Evolutionary conservation across 92 coral and sea anemone genomes (phyloP).

Genomic region (Montipora capitata): DNA sequence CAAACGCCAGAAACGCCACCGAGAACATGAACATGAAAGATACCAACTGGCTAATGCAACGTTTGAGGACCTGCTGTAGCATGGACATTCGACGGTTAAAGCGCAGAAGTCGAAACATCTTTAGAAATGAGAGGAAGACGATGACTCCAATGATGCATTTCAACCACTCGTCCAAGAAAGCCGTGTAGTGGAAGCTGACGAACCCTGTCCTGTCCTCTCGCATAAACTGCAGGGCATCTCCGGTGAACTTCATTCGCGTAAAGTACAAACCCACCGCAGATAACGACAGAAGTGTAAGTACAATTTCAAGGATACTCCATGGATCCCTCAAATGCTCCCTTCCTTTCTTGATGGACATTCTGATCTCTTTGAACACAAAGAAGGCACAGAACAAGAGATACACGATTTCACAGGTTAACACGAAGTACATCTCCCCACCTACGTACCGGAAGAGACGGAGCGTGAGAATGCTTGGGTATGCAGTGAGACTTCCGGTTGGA

Average conservation of each 20-base stretch:
- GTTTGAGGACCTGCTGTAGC: conserved; percentile 80
- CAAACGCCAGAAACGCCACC: conserved; percentile 86
- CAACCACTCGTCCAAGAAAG: conserved; percentile 87
- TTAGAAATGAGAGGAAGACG: conserved; percentile 92
- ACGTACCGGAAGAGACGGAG: conserved; percentile 92
- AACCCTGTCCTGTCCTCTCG: conserved; percentile 60
- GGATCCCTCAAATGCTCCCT: conserved; percentile 74
- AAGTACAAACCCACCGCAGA: conserved; percentile 86
- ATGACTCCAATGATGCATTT: conserved; percentile 83
- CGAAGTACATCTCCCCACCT: conserved; percentile 93
- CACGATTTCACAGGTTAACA: conserved; percentile 81
- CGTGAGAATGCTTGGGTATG: conserved; percentile 91
- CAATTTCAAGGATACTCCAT: conserved; percentile 89
- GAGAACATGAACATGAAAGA: conserved; percentile 84
- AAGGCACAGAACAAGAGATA: conserved; percentile 78
- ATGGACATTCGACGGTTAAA: conserved; percentile 93
- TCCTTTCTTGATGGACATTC: conserved; percentile 70
- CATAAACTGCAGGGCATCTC: conserved; percentile 68
- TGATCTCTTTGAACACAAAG: conserved; percentile 87
- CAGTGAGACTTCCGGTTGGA: conserved; percentile 86
- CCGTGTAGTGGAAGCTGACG: conserved; percentile 91
- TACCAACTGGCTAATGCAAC: conserved; percentile 63
- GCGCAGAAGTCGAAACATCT: conserved; percentile 85
- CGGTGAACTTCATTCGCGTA: conserved; percentile 80
- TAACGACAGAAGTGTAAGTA: conserved; percentile 82